Base-by-base conservation (phyloP, 2,888 invertebrate genomes). In the Epirrhoe tristata region DNA sequence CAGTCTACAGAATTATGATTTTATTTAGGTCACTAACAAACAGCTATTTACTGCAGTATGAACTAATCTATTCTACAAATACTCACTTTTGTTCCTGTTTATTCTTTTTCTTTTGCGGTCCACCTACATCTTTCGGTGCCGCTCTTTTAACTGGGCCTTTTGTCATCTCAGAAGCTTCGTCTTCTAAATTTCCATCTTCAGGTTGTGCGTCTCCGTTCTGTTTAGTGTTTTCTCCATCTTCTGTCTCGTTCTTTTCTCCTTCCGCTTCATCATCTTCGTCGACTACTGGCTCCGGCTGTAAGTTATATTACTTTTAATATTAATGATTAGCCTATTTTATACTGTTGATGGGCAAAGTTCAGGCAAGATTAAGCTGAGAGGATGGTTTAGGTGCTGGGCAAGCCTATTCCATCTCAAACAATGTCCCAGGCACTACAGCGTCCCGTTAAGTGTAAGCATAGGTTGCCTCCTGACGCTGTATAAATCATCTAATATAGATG, bases 201-300 rank as follows among this genome's bases (percentile, higher is more conserved):
- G 83, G 72, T 52, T 82, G 74, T 6, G 70, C 77, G 36, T 87
- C 84, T 17, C 85, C 89, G 78, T 90, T 90, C 75, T 84, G 74
- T 77, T 83, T 72, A 3, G 70, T 67, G 61, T 81, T 79, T 63
- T 78, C 73, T 60, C 32, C 8, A 31, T 60, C 53, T 12, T 73
- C 67, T 39, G 74, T 77, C 64, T 79, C 81, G 5, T 67, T 63
- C 50, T 71, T 70, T 16, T 75, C 77, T 8, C 74, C 75, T 67
- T 77, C 81, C 58, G 83, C 87, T 75, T 89, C 89, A 34, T 93
- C 91, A 67, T 90, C 89, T 52, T 89, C 90, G 71, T 91, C 91
- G 77, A 91, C 92, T 1, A 88, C 84, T 69, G 89, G 87, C 71
- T 93, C 89, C 55, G 93, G 93, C 94, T 94, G 70, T 43, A 43